phyloP scores from a whole-genome alignment of 1,140 invertebrate species.

The Drosophila erecta region DNA sequence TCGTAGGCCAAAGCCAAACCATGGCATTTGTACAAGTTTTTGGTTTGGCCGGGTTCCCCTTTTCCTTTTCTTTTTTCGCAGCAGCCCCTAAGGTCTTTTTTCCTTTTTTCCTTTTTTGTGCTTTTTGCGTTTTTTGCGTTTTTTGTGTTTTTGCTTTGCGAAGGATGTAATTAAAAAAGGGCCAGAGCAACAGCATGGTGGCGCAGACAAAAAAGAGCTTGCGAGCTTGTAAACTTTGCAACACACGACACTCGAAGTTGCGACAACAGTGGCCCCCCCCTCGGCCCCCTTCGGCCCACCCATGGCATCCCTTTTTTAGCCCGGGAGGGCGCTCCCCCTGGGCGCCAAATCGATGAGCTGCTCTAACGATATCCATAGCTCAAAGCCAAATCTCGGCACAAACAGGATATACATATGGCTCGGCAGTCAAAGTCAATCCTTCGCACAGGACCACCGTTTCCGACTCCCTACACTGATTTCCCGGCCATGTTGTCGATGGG shows the following conservation, averaged over 20 bases:
- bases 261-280: constrained; percentile 17
- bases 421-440: constrained; percentile 72
- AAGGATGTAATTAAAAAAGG: constrained; percentile 80
- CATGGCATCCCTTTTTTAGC: background rate
- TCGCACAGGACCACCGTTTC: constrained; percentile 6
- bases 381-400: constrained; percentile 81
- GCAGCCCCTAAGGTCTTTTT: constrained; percentile 34
- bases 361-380: constrained; percentile 78
- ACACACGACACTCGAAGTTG: constrained; percentile 48
- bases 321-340: constrained; percentile 6
- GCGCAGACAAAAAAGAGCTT: constrained; percentile 7
- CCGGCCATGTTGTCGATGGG: constrained; percentile 26
- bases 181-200: constrained; percentile 37
- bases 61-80: constrained; percentile 6
- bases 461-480: background rate
- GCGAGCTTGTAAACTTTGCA: constrained; percentile 47
- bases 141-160: background rate
- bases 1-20: constrained; percentile 72
- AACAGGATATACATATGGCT: constrained; percentile 73
- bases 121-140: background rate
- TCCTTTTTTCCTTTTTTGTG: constrained; percentile 5
- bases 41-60: constrained; percentile 47
- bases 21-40: constrained; percentile 69
- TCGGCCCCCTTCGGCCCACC: background rate
- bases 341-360: constrained; percentile 68